These are phyloP conservation scores for Sebastes variabilis DNA, from an alignment of 2,797 vertebrate genomes.

Conservation along the genomic window DNA sequence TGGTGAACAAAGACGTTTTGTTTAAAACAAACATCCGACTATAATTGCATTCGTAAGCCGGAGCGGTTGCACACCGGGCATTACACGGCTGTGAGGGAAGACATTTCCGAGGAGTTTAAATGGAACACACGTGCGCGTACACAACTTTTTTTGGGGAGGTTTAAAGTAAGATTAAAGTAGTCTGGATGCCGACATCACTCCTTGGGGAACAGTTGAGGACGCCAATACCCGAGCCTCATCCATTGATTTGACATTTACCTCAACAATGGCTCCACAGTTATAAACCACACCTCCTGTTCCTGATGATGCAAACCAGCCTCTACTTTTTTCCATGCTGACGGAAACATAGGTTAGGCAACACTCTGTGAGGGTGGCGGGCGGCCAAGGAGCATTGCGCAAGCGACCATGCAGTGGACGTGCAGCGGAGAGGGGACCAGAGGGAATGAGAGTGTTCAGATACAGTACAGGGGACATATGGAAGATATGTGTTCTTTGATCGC, in stretches of 20 bases:
- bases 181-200: constrained; percentile 29
- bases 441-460: constrained; percentile 43
- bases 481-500: constrained; percentile 45
- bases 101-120: constrained; percentile 45
- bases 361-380: constrained; percentile 40
- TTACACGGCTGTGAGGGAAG: constrained; percentile 23
- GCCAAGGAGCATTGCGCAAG: constrained; percentile 67
- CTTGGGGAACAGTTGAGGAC: constrained; percentile 20
- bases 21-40: constrained; percentile 47
- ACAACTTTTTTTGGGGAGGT: constrained; percentile 2
- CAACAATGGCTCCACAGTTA: constrained; percentile 75
- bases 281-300: constrained; percentile 57
- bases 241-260: constrained; percentile 61
- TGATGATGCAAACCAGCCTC: constrained; percentile 68
- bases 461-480: constrained; percentile 11
- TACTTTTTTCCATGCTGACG: constrained; percentile 55
- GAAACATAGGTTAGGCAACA: constrained; percentile 67
- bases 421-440: constrained; percentile 44
- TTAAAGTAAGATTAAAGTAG: constrained; percentile 38
- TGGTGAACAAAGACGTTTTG: constrained; percentile 61
- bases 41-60: constrained; percentile 42
- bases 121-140: constrained; percentile 47
- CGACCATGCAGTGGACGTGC: constrained; percentile 33
- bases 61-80: constrained; percentile 22
- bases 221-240: constrained; percentile 28